phyloP scores from a whole-genome alignment of 2,797 vertebrate species.

The Buphagus erythrorhynchus region DNA sequence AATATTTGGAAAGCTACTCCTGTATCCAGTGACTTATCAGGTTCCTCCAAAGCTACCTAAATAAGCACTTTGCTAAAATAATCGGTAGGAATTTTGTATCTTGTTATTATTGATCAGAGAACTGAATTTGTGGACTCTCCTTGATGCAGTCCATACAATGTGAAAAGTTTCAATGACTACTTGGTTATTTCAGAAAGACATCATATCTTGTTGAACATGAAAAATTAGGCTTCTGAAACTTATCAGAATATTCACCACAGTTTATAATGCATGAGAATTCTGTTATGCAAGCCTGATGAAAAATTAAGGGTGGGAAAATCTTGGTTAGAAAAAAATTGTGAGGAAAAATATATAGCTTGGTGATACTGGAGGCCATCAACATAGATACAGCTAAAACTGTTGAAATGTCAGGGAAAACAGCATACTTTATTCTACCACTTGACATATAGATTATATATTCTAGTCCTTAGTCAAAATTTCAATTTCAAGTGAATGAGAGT shows the following conservation, averaged over 20 bases:
- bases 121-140: constrained; percentile 62
- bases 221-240: constrained; percentile 51
- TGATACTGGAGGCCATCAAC: neutral
- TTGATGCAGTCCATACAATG: neutral
- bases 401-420: neutral
- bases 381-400: neutral
- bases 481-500: neutral
- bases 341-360: neutral
- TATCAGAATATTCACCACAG: constrained; percentile 53
- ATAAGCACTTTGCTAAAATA: constrained; percentile 23
- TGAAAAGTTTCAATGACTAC: constrained; percentile 39
- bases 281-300: constrained; percentile 51
- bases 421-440: neutral
- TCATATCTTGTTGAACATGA: constrained; percentile 47
- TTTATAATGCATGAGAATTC: constrained; percentile 60
- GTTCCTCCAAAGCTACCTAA: constrained; percentile 19
- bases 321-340: constrained; percentile 11
- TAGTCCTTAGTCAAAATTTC: neutral
- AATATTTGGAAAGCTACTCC: constrained; percentile 10
- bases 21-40: constrained; percentile 7
- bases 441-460: neutral
- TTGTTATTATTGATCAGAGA: constrained; percentile 37
- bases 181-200: constrained; percentile 47
- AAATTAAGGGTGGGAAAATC: constrained; percentile 5
- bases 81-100: constrained; percentile 14